Conservation (phyloP, 2,888 invertebrate species). For the Ypsolopha scabrella region DNA sequence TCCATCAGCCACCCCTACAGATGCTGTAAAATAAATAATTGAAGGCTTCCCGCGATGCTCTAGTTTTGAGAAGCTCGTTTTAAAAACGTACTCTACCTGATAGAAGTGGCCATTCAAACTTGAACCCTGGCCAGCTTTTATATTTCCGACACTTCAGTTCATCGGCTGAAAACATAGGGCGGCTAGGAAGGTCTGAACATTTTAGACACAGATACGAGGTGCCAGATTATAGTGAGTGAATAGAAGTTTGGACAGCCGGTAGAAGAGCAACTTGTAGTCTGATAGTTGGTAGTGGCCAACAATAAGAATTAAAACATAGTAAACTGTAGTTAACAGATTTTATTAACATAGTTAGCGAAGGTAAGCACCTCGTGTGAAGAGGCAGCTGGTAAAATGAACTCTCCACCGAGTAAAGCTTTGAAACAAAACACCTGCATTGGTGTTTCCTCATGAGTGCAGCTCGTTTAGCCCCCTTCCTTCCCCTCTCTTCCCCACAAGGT, state of each 20-base stretch:
- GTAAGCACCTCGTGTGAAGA: background rate
- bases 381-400: background rate
- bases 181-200: slow-evolving; percentile 11
- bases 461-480: background rate
- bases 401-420: background rate
- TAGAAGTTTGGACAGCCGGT: slow-evolving; percentile 2
- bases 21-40: slow-evolving; percentile 4
- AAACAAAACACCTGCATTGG: slow-evolving; percentile 3
- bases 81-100: slow-evolving; percentile 1
- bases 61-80: slow-evolving; percentile 9
- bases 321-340: background rate
- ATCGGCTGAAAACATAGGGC: background rate
- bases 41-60: slow-evolving; percentile 7
- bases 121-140: slow-evolving; percentile 1
- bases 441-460: background rate
- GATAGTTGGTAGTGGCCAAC: slow-evolving; percentile 1
- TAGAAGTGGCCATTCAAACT: background rate
- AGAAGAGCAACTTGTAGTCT: background rate
- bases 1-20: background rate
- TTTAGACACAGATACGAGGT: slow-evolving; percentile 11
- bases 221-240: background rate
- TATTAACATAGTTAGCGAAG: background rate
- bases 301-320: background rate
- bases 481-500: background rate
- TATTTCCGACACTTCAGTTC: background rate